phyloP scores from a whole-genome alignment of 2,888 invertebrate genomes.

The Antitype chi region DNA sequence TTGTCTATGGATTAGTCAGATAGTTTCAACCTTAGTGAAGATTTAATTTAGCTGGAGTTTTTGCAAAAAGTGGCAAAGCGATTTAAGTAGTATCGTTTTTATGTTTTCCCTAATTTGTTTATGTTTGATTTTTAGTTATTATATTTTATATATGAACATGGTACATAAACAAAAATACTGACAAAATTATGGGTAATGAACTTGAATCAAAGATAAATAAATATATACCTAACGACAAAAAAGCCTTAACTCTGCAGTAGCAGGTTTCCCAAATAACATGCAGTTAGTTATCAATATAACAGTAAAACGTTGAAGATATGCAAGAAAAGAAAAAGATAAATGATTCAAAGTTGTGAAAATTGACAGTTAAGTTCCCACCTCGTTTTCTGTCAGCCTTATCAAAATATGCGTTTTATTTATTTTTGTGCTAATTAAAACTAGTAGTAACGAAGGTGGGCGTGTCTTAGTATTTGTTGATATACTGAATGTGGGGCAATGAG shows the following conservation, averaged over 20 bases:
- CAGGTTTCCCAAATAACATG: neutral
- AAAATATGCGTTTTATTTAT: slow-evolving; percentile 52
- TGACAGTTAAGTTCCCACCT: slow-evolving; percentile 45
- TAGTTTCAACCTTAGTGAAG: neutral
- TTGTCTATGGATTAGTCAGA: neutral
- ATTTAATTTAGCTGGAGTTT: too few relatives aligned
- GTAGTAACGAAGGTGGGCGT: slow-evolving; percentile 48
- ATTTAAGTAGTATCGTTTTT: too few relatives aligned
- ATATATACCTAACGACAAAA: neutral
- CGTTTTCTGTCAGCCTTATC: slow-evolving; percentile 51
- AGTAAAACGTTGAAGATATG: slow-evolving; percentile 10
- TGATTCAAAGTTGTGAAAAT: slow-evolving; percentile 18
- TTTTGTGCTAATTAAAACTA: slow-evolving; percentile 59
- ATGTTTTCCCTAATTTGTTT: too few relatives aligned
- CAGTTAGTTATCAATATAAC: slow-evolving; percentile 7
- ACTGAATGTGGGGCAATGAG: slow-evolving; percentile 53
- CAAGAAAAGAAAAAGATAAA: slow-evolving; percentile 33
- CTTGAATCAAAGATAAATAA: too few relatives aligned
- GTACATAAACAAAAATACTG: too few relatives aligned
- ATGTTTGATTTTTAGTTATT: too few relatives aligned
- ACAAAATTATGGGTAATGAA: too few relatives aligned
- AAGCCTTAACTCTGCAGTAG: neutral
- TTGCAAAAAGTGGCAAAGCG: neutral
- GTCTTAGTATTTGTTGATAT: slow-evolving; percentile 48
- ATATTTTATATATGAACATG: too few relatives aligned